These are phyloP conservation scores for Sula dactylatra DNA, from an alignment of 2,113 vertebrate species.

Conservation along the genomic window DNA sequence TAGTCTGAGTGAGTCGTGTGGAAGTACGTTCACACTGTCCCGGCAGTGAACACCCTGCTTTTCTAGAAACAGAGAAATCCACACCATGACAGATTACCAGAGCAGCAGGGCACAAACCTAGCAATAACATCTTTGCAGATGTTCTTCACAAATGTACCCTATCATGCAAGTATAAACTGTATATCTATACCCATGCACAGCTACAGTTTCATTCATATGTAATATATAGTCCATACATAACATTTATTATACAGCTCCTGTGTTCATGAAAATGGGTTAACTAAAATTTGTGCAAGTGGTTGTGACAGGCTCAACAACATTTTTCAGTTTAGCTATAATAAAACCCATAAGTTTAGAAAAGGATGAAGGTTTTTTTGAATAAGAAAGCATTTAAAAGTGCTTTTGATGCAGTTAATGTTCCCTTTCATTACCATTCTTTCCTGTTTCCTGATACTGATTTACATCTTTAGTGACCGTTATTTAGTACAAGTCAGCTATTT, in stretches of 20 bases:
- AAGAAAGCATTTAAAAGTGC: background rate
- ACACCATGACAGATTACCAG: background rate
- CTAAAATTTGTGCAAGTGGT: background rate
- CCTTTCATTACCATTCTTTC: background rate
- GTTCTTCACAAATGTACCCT: background rate
- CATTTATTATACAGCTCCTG: background rate
- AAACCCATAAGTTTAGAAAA: background rate
- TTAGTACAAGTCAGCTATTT: background rate
- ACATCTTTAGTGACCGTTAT: background rate
- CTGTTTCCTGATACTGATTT: conserved; percentile 29
- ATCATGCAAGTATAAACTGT: background rate
- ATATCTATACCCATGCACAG: background rate
- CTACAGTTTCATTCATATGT: background rate
- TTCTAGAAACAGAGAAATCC: background rate
- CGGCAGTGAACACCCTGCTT: background rate
- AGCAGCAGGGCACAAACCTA: background rate
- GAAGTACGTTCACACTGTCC: background rate
- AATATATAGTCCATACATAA: background rate
- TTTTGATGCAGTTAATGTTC: background rate
- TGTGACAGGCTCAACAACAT: background rate
- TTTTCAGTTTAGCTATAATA: background rate
- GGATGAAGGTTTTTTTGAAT: background rate
- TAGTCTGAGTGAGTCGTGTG: background rate
- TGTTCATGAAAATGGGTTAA: background rate
- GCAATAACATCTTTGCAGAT: background rate